Evolutionary conservation across 2,888 invertebrate species (phyloP).

Genomic region (Scaptomyza reducta): DNA sequence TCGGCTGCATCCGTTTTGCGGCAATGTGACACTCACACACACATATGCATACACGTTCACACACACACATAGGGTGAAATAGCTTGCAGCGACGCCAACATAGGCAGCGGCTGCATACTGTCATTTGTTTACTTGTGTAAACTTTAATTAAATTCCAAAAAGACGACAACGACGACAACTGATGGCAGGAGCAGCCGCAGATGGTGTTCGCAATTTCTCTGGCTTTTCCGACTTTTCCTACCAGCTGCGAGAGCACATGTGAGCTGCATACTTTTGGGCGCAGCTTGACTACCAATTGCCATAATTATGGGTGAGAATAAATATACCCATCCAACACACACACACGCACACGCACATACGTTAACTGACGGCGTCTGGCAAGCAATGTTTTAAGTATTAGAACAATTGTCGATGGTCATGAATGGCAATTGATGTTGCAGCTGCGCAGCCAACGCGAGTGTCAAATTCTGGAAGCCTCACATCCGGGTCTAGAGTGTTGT

Average conservation of each 20-base stretch:
- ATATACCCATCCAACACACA: constrained; percentile 17
- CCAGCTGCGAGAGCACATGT: constrained; percentile 17
- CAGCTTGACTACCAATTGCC: constrained; percentile 64
- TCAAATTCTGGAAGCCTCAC: constrained; percentile 52
- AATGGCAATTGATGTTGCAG: constrained; percentile 61
- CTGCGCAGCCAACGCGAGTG: constrained; percentile 49
- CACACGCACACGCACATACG: background rate
- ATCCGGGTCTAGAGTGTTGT: constrained; percentile 26
- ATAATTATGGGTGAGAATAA: constrained; percentile 66
- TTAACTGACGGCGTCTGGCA: constrained; percentile 14
- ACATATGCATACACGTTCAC: constrained; percentile 7
- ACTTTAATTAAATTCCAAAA: constrained; percentile 78
- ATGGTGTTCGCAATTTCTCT: constrained; percentile 47
- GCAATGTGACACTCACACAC: constrained; percentile 55
- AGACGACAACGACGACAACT: constrained; percentile 66
- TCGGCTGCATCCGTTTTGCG: constrained; percentile 62
- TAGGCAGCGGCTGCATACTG: constrained; percentile 69
- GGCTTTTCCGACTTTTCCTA: constrained; percentile 9
- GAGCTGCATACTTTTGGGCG: constrained; percentile 52
- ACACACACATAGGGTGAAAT: constrained; percentile 16
- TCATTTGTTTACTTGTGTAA: constrained; percentile 80
- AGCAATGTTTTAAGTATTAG: constrained; percentile 61
- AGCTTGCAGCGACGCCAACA: constrained; percentile 25
- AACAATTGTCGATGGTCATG: constrained; percentile 70
- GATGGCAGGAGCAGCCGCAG: constrained; percentile 50